Evolutionary conservation across 2,797 vertebrate species (phyloP), one percentile per base, ranked within the genome.

Genomic region (Enteromius thamalakanensis): DNA sequence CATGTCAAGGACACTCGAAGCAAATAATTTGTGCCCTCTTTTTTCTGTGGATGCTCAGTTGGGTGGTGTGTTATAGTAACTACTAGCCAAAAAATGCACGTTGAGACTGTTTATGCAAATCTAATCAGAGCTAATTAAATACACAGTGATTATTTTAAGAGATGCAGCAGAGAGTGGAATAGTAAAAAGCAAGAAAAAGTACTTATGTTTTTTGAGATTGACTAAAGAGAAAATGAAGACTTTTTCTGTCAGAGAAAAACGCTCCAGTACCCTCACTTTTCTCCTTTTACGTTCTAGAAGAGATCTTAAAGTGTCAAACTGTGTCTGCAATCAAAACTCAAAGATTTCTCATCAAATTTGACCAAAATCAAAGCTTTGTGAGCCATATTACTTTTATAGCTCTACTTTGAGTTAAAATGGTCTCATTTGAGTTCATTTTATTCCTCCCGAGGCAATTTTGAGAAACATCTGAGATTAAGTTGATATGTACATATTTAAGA

Each of bases 21-120:
- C 42, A 32, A 69, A 10, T 34, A 7, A 40, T 65, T 49, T 51
- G 29, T 32, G 21, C 47, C 64, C 47, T 37, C 2, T 7, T 62
- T 29, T 58, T 23, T 71, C 79, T 34, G 68, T 37, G 78, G 49
- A 42, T 1, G n/a, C 15, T 68, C 8, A 26, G 49, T 69, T 69
- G 65, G 2, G 32, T 69, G 14, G 47, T 55, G 17, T 8, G 19
- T 64, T 12, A 45, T 40, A 76, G n/a, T 68, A 40, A 55, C 51
- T 17, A 53, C 37, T 11, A 67, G 49, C 17, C n/a, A 55, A 82
- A 67, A 76, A 23, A 67, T 55, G 32, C 47, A 42, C 4, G n/a
- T 12, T 1, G 6, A 75, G 53, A 60, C n/a, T 17, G 19, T 65
- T 76, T 55, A 75, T 67, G 80, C 58, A 74, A 65, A 75, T 82